Percentiles rank a stretch among this genome's conserved stretches.
These are phyloP conservation scores for Colletes gigas DNA, from an alignment of 1,140 invertebrate species.

Conservation along the genomic window DNA sequence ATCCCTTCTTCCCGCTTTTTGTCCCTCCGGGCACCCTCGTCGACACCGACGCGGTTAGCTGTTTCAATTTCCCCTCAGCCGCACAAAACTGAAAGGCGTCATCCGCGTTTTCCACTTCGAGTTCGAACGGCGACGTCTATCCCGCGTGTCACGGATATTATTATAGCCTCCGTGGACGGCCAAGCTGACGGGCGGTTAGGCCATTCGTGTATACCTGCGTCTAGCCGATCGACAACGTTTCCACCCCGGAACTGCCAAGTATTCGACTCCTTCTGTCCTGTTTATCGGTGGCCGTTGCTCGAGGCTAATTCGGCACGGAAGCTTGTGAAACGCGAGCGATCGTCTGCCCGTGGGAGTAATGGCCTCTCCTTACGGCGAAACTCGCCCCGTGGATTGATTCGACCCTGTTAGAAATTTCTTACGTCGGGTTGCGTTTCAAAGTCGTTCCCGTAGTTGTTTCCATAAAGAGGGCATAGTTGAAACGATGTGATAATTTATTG, in stretches of 20 bases:
- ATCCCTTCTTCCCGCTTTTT: background rate
- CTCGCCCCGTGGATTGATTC: background rate
- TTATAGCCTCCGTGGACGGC: background rate
- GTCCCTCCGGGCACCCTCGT: constrained; percentile 55
- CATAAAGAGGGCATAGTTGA: background rate
- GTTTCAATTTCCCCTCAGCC: constrained; percentile 76
- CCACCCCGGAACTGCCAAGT: constrained; percentile 13
- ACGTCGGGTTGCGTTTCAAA: background rate
- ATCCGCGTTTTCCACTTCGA: constrained; percentile 22
- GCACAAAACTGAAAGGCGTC: constrained; percentile 73
- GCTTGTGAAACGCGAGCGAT: constrained; percentile 17
- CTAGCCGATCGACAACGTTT: background rate
- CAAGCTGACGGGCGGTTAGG: background rate
- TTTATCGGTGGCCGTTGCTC: constrained; percentile 25
- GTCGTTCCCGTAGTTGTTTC: background rate
- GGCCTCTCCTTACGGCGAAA: constrained; percentile 13
- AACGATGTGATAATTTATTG: background rate
- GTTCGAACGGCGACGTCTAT: constrained; percentile 27
- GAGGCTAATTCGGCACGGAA: constrained; percentile 7
- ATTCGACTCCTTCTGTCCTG: constrained; percentile 30
- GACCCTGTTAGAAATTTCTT: background rate
- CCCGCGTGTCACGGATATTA: constrained; percentile 30
- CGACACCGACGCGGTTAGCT: constrained; percentile 76
- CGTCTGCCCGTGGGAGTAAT: constrained; percentile 12
- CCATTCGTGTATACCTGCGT: background rate